Evolutionary conservation across 2,113 vertebrate genomes (phyloP).

Genomic region (Corythornis vintsioides): DNA sequence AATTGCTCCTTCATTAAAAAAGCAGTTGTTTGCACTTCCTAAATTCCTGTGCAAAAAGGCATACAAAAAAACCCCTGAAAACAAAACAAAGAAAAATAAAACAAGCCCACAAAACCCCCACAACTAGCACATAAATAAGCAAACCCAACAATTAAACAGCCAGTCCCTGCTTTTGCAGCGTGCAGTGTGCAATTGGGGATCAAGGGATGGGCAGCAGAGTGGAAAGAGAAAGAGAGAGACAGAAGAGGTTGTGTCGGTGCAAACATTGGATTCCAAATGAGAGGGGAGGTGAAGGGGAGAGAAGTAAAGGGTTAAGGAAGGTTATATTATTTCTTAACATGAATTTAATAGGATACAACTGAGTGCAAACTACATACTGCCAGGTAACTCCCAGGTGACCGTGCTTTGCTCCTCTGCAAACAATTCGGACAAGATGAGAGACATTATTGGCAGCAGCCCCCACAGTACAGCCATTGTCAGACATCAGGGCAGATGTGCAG

Average conservation of each 20-base stretch:
- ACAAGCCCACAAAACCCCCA: neutral
- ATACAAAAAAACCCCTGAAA: neutral
- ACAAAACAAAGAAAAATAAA: neutral
- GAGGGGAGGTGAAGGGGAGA: neutral
- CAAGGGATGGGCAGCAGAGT: neutral
- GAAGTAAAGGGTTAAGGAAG: conserved; percentile 28
- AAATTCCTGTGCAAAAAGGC: conserved; percentile 10
- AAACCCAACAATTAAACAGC: neutral
- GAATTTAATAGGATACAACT: conserved; percentile 23
- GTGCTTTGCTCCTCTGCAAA: conserved; percentile 82
- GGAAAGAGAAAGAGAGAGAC: neutral
- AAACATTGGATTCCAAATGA: neutral
- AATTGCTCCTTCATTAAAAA: neutral
- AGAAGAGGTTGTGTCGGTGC: neutral
- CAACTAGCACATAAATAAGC: neutral
- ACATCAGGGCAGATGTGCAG: conserved; percentile 68
- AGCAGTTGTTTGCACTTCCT: neutral
- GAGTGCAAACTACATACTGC: conserved; percentile 85
- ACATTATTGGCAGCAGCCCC: conserved; percentile 84
- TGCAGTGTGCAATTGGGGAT: neutral
- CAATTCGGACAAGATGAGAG: conserved; percentile 81
- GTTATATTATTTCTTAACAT: neutral
- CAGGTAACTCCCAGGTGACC: conserved; percentile 82
- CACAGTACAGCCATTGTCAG: conserved; percentile 82
- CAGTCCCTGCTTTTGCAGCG: neutral